Base-by-base conservation (phyloP, 2,797 vertebrate species). In the Oreonectes daqikongensis region DNA sequence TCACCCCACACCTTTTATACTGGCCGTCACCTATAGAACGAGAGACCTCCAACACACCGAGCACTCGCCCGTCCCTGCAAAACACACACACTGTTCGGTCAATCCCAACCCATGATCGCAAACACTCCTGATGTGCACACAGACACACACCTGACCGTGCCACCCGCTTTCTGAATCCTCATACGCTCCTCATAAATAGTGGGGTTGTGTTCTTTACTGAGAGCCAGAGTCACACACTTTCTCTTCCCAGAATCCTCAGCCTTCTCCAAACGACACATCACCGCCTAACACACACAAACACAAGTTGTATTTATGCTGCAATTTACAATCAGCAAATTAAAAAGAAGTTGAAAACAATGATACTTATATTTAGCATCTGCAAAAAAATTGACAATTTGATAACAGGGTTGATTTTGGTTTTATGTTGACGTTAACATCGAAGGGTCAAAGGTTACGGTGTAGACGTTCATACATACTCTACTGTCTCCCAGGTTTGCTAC, bases 401-500 rank as follows among this genome's bases (percentile, higher is more conserved):
- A 3, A 40, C 17, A 32, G 17, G 35, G 52, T 35, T 26, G 0
- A 28, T 18, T 53, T 17, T 12, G 30, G 24, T 20, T 35, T 26
- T 20, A 46, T 30, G 20, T 8, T 12, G 30, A 2, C 10, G 35
- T 35, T 35, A 64, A 64, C 11, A 53, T 32, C 11, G n/a, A 69
- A 53, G 12, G 30, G 20, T 20, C 0, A 18, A 22, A 52, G 9
- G 50, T 72, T 35, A 35, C 35, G 0, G 9, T 9, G 35, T 12
- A 72, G 24, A 30, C 46, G n/a, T n/a, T 63, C 14, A 24, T 11
- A 42, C 75, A 75, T 86, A 93, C 97, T 94, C 95, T 92, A 92
- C 97, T 98, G 87, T 99, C 97, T 64, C 97, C 97, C 0, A 99
- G 95, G 83, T 96, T 99, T 86, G 97, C 95, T 70, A 99, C 95